A percentile compares a stretch with the other conserved stretches of the same genome.
These are phyloP conservation scores for Perizoma flavofasciatum DNA, from an alignment of 2,888 invertebrate genomes.

Conservation along the genomic window DNA sequence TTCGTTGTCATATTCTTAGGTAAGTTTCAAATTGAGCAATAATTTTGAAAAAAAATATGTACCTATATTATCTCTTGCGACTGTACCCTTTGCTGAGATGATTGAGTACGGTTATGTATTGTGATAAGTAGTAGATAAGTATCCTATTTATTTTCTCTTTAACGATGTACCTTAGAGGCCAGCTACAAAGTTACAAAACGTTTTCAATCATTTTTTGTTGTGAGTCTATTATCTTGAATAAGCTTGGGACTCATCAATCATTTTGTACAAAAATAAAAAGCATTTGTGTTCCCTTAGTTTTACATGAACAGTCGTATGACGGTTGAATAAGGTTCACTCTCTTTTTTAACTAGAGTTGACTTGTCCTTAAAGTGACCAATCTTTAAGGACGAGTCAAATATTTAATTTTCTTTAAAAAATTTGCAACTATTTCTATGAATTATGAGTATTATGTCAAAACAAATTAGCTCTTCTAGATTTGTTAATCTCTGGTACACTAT, in stretches of 20 bases:
- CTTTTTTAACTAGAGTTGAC: not conserved
- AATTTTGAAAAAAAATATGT: too few relatives aligned
- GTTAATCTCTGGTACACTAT: too few relatives aligned
- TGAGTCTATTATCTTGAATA: slow-evolving; percentile 2
- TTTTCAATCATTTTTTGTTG: slow-evolving; percentile 2
- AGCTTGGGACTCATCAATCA: too few relatives aligned
- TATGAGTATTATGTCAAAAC: slow-evolving; percentile 11
- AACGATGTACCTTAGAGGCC: slow-evolving; percentile 7
- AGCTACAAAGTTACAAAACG: not conserved
- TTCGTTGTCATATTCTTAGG: too few relatives aligned
- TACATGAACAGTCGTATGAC: not conserved
- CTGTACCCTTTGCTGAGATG: too few relatives aligned
- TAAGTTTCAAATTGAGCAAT: too few relatives aligned
- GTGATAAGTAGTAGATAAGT: not conserved
- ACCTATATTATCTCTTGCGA: too few relatives aligned
- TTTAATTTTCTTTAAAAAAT: slow-evolving; percentile 5
- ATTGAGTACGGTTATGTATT: not conserved
- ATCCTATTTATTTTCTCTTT: slow-evolving; percentile 13
- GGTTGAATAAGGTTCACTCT: not conserved
- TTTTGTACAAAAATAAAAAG: slow-evolving; percentile 6
- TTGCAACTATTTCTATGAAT: slow-evolving; percentile 16
- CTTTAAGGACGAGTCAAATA: too few relatives aligned
- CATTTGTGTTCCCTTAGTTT: not conserved
- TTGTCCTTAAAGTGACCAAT: not conserved
- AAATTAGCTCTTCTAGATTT: slow-evolving; percentile 4